phyloP scores from a whole-genome alignment of 2,888 invertebrate species.

The Neelides folsomi region DNA sequence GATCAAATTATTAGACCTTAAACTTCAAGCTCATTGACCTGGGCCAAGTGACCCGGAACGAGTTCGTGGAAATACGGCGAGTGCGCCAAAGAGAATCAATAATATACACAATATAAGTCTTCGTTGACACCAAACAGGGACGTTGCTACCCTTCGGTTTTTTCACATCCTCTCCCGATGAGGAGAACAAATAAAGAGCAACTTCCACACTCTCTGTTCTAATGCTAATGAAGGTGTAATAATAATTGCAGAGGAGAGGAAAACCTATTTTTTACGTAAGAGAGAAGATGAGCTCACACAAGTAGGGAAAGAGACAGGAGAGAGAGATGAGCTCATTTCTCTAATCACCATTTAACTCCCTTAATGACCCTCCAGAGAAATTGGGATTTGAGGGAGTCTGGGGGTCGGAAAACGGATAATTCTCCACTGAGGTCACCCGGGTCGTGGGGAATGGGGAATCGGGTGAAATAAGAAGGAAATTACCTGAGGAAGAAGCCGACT shows the following conservation, averaged over 20 bases:
- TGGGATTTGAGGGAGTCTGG: neutral
- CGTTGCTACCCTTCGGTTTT: too few species aligned
- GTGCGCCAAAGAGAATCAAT: too few species aligned
- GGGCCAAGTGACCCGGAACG: too few species aligned
- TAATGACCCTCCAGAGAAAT: neutral
- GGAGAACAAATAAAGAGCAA: too few species aligned
- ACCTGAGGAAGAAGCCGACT: slow-evolving; percentile 2
- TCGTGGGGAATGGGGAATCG: neutral
- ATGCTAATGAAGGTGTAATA: slow-evolving; percentile 1
- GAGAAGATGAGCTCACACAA: slow-evolving; percentile 4
- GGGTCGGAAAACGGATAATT: neutral
- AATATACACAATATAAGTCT: too few species aligned
- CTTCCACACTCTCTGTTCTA: neutral
- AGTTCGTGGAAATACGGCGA: too few species aligned
- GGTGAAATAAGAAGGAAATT: neutral
- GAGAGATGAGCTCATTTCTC: neutral
- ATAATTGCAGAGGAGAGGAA: slow-evolving; percentile 3
- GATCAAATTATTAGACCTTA: too few species aligned
- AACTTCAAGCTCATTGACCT: too few species aligned
- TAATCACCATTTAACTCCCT: slow-evolving; percentile 4
- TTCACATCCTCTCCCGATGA: too few species aligned
- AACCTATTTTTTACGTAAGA: slow-evolving; percentile 1
- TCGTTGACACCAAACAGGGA: too few species aligned
- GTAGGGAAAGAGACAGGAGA: slow-evolving; percentile 1
- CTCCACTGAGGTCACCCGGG: neutral